phyloP scores from a whole-genome alignment of 2,888 invertebrate genomes.

The Hirtodrosophila confusa region DNA sequence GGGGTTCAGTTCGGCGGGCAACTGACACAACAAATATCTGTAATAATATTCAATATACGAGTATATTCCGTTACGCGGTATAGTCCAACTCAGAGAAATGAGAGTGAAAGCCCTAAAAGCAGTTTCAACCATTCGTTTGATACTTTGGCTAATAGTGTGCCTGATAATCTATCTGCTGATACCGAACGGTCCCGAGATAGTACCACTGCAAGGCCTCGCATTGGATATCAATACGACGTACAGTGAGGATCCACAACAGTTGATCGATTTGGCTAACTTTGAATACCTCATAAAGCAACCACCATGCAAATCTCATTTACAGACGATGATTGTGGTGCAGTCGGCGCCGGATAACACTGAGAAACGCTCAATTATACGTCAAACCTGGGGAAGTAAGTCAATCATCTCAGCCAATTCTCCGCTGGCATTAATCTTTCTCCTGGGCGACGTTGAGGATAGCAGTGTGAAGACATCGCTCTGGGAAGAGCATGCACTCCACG shows the following conservation, averaged over 20 bases:
- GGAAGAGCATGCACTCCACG: conserved; percentile 19
- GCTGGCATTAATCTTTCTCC: conserved; percentile 34
- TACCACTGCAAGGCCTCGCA: background rate
- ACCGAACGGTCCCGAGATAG: background rate
- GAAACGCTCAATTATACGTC: conserved; percentile 41
- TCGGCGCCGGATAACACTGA: conserved; percentile 32
- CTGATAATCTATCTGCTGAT: conserved; percentile 8
- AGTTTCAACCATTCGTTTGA: background rate
- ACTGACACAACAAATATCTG: background rate
- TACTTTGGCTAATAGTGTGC: conserved; percentile 18
- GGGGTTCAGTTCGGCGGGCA: no score
- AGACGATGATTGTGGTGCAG: conserved; percentile 36
- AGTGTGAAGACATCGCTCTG: conserved; percentile 9
- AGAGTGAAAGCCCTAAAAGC: background rate
- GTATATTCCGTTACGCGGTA: no score
- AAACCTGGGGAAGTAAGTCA: conserved; percentile 37
- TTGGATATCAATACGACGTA: conserved; percentile 1
- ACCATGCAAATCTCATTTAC: conserved; percentile 8
- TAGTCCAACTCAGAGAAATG: background rate
- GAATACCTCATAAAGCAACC: conserved; percentile 27
- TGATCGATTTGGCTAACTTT: conserved; percentile 39
- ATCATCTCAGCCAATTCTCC: background rate
- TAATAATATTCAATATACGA: background rate
- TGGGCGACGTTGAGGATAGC: conserved; percentile 18
- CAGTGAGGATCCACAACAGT: conserved; percentile 22